Conservation (phyloP, 2,888 invertebrate species). For the Xestia xanthographa region DNA sequence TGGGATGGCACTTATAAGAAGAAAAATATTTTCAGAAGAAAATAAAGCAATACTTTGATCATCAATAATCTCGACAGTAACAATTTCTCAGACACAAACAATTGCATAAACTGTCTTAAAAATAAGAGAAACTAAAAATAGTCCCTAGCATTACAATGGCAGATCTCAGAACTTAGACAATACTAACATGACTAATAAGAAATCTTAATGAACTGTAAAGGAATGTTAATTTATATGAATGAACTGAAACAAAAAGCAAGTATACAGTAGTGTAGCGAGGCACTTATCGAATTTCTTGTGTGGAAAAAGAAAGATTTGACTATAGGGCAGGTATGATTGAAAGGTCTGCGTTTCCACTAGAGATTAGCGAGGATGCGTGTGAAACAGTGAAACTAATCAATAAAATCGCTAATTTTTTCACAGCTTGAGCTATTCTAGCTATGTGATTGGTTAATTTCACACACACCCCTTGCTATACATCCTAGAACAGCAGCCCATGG, state of each 20-base stretch:
- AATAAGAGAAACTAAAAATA: slow-evolving; percentile 45
- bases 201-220: slow-evolving; percentile 58
- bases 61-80: slow-evolving; percentile 1
- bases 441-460: too few species aligned
- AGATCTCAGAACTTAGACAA: slow-evolving; percentile 52
- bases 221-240: slow-evolving; percentile 57
- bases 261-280: slow-evolving; percentile 1
- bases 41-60: slow-evolving; percentile 10
- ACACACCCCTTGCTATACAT: too few species aligned
- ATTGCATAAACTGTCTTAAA: slow-evolving; percentile 26
- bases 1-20: neutral
- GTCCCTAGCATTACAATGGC: slow-evolving; percentile 41
- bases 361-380: too few species aligned
- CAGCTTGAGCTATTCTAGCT: too few species aligned
- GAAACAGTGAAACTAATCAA: too few species aligned
- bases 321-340: neutral
- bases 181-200: slow-evolving; percentile 41
- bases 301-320: neutral
- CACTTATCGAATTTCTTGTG: slow-evolving; percentile 23
- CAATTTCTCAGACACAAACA: slow-evolving; percentile 33
- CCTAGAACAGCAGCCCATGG: too few species aligned
- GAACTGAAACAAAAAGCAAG: slow-evolving; percentile 40
- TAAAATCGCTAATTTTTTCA: too few species aligned
- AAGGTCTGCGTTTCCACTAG: too few species aligned
- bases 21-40: neutral